phyloP scores from a whole-genome alignment of 1,140 invertebrate species.

The Apis mellifera region DNA sequence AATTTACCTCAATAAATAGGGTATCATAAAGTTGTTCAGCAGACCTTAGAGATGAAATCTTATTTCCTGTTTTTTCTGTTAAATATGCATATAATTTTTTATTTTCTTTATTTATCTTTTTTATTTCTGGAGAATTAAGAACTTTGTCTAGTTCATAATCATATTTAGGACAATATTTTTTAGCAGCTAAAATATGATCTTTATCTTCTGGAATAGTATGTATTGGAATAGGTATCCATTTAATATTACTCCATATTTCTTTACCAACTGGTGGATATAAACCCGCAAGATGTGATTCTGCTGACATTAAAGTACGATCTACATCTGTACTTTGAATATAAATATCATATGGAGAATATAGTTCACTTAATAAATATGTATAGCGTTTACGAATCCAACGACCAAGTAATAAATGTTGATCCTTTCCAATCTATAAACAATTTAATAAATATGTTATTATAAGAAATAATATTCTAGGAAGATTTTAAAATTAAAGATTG shows the following conservation, averaged over 20 bases:
- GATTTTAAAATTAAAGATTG: neutral
- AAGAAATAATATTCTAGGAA: constrained; percentile 2
- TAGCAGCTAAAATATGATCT: constrained; percentile 86
- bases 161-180: constrained; percentile 85
- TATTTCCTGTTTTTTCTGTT: constrained; percentile 83
- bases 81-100: constrained; percentile 85
- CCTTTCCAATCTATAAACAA: constrained; percentile 86
- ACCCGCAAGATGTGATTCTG: constrained; percentile 91
- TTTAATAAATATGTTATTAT: constrained; percentile 17
- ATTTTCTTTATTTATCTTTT: constrained; percentile 83
- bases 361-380: constrained; percentile 80
- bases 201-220: constrained; percentile 87
- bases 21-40: constrained; percentile 86
- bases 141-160: constrained; percentile 82
- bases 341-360: constrained; percentile 84
- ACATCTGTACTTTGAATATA: constrained; percentile 90
- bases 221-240: constrained; percentile 95
- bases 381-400: constrained; percentile 89
- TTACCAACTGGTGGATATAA: constrained; percentile 85
- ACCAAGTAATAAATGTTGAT: constrained; percentile 90
- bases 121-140: constrained; percentile 83
- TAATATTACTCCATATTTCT: constrained; percentile 87
- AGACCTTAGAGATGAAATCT: constrained; percentile 80
- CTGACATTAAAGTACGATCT: constrained; percentile 95
- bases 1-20: constrained; percentile 85